Evolutionary conservation across 2,113 vertebrate genomes (phyloP).

Genomic region (Pomatostomus ruficeps): DNA sequence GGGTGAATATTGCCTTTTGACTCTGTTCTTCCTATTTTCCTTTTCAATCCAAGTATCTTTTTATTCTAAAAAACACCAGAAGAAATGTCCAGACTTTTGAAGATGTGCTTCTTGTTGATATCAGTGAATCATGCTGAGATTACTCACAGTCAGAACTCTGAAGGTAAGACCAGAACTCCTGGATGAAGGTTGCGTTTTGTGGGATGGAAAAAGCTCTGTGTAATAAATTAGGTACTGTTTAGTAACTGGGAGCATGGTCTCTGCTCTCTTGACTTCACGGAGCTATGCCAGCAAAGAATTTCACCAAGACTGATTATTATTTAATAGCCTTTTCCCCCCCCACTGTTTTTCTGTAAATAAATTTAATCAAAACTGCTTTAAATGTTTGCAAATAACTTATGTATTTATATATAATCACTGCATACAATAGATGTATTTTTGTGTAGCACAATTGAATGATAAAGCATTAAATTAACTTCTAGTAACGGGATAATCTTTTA

Average conservation of each 20-base stretch:
- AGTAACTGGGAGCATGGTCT: neutral
- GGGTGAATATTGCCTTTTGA: conserved; percentile 20
- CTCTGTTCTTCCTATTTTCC: neutral
- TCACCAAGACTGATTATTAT: neutral
- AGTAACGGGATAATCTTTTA: conserved; percentile 39
- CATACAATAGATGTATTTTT: neutral
- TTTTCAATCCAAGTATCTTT: neutral
- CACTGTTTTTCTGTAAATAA: neutral
- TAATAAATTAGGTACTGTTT: neutral
- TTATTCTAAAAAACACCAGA: conserved; percentile 4
- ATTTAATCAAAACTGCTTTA: neutral
- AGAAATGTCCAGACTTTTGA: conserved; percentile 46
- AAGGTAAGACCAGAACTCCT: conserved; percentile 64
- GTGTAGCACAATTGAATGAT: neutral
- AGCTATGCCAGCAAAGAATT: neutral
- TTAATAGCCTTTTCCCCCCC: neutral
- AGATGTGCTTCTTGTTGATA: conserved; percentile 36
- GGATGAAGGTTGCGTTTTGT: neutral
- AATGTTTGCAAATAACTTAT: neutral
- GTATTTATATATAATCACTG: neutral
- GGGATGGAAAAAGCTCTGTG: neutral
- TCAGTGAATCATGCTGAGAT: conserved; percentile 19
- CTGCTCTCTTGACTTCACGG: neutral
- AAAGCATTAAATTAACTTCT: neutral
- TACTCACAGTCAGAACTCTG: neutral